A percentile compares a stretch with the other conserved stretches of the same genome.
These are phyloP conservation scores for Oreochromis aureus DNA, from an alignment of 2,113 vertebrate genomes.

Conservation along the genomic window DNA sequence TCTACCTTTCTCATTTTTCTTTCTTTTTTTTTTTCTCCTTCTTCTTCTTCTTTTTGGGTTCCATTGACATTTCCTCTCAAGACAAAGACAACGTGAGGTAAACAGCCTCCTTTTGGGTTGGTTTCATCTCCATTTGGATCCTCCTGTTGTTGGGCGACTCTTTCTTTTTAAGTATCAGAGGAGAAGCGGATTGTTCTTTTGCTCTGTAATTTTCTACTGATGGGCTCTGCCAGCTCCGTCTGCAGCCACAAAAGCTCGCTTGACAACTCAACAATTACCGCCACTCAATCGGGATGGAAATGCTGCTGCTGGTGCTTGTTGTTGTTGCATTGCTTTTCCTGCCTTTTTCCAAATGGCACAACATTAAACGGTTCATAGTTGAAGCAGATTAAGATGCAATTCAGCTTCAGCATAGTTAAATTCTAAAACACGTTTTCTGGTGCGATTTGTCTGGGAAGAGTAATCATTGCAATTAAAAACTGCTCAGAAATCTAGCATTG, in stretches of 20 bases:
- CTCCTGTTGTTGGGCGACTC: slow-evolving; percentile 45
- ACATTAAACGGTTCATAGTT: slow-evolving; percentile 5
- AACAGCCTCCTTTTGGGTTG: slow-evolving; percentile 46
- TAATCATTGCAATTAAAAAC: slow-evolving; percentile 8
- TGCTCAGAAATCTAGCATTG: neutral
- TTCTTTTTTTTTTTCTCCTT: neutral
- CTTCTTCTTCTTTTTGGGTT: neutral
- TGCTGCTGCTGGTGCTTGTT: slow-evolving; percentile 14
- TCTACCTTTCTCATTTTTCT: slow-evolving; percentile 6
- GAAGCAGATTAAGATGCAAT: slow-evolving; percentile 36
- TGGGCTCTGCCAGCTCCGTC: slow-evolving; percentile 62
- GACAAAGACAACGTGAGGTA: slow-evolving; percentile 42
- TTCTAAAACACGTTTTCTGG: neutral
- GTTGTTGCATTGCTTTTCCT: slow-evolving; percentile 36
- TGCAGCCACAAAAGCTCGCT: slow-evolving; percentile 64
- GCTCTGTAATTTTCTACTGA: slow-evolving; percentile 71
- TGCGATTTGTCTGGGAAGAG: slow-evolving; percentile 10
- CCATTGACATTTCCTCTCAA: slow-evolving; percentile 52
- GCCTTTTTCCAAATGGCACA: slow-evolving; percentile 22
- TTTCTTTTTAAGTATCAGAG: slow-evolving; percentile 63
- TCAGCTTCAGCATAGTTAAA: slow-evolving; percentile 1
- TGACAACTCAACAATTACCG: slow-evolving; percentile 71
- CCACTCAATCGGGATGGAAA: slow-evolving; percentile 61
- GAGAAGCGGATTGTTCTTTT: slow-evolving; percentile 62
- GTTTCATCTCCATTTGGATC: slow-evolving; percentile 42